Base-by-base conservation (phyloP, 2,797 vertebrate species). In the Danio choprae region DNA sequence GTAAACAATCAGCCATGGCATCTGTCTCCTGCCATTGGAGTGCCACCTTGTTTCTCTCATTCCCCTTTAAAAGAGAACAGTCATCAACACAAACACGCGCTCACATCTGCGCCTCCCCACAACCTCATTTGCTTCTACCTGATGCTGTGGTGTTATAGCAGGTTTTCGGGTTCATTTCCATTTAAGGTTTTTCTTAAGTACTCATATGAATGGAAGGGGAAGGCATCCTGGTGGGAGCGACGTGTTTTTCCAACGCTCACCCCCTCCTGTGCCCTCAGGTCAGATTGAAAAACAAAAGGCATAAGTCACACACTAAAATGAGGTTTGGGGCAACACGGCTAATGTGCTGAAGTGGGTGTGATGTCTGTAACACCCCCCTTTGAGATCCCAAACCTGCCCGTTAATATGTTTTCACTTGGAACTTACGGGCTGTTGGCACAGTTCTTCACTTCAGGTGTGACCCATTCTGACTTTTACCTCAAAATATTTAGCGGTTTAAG, bases 1-100 rank as follows among this genome's bases (percentile, higher is more conserved):
- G 96, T 98, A 98, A 98, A 99, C 96, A 98, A 96, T 97, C 96
- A 96, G 95, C 94, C 95, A 96, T 95, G 96, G 94, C 91, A 92
- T 84, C 92, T 90, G 94, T 95, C 95, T 96, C 93, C 90, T 89
- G 95, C 95, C 95, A 93, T 92, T 92, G 16, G 90, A 93, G 92
- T 94, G 93, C 91, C 93, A 94, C 93, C 93, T 94, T 94, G 92
- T 92, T 93, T 93, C 92, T 89, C 92, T 92, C 87, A 90, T 88
- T 87, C 82, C 38, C 63, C 73, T 82, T 87, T 89, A 90, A 83
- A 84, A 84, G 80, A 87, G 82, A 86, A 83, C 83, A 84, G 81
- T 82, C 79, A 84, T 79, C 75, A 74, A 81, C 81, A 79, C 78
- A 77, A 80, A 84, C 78, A 80, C 80, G 41, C 65, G 56, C 59